phyloP scores from a whole-genome alignment of 35 echinoderm and acorn worm species.

The Chiridota heheva region DNA sequence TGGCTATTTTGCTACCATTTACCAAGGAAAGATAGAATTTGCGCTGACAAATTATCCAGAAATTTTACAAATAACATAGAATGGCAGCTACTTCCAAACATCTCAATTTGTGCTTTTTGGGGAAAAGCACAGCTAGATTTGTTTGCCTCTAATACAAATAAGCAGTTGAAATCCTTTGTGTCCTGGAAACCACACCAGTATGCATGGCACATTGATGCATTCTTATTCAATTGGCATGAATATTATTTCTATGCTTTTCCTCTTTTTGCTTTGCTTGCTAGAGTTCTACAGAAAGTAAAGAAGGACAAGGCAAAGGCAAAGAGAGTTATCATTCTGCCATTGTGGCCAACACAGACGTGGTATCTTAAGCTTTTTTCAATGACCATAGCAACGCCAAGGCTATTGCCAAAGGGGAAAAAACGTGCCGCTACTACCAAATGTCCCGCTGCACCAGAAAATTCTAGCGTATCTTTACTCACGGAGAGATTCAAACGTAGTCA shows the following conservation, averaged over 20 bases:
- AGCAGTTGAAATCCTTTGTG: constrained; percentile 23
- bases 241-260: constrained; percentile 29
- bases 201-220: constrained; percentile 32
- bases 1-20: constrained; percentile 12
- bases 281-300: constrained; percentile 30
- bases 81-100: background rate
- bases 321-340: background rate
- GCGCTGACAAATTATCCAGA: background rate
- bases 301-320: constrained; percentile 8
- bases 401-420: background rate
- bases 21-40: constrained; percentile 16
- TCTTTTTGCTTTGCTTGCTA: constrained; percentile 32
- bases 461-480: background rate
- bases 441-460: background rate
- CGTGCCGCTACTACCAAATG: background rate
- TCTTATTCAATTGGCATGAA: constrained; percentile 20
- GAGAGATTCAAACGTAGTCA: background rate
- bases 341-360: constrained; percentile 13
- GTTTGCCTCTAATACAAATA: constrained; percentile 31
- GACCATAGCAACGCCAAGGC: constrained; percentile 39
- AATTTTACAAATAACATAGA: constrained; percentile 16
- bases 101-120: background rate
- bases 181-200: constrained; percentile 27
- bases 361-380: background rate
- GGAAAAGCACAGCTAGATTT: constrained; percentile 3